Evolutionary conservation across 2,797 vertebrate genomes (phyloP).

Genomic region (Clarias platycephalus): DNA sequence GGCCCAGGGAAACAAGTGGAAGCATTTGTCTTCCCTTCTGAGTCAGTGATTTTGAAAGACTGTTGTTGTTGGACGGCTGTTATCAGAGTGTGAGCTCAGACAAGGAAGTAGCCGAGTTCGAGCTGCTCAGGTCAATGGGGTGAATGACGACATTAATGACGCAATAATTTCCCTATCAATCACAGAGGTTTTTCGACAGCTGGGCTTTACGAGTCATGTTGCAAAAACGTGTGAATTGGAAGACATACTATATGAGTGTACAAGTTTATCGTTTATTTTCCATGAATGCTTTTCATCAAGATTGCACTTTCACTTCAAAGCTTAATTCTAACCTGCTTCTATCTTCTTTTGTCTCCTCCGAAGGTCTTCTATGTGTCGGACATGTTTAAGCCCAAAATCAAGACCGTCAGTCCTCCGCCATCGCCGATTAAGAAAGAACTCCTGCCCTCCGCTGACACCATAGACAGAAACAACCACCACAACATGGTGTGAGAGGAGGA

Average conservation of each 20-base stretch:
- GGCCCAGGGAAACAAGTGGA: constrained; percentile 13
- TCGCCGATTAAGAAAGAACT: constrained; percentile 92
- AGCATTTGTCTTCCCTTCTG: constrained; percentile 36
- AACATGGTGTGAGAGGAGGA: constrained; percentile 89
- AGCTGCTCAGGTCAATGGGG: constrained; percentile 15
- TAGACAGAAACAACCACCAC: constrained; percentile 96
- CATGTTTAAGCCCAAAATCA: constrained; percentile 89
- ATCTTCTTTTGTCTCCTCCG: constrained; percentile 21
- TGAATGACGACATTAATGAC: background rate
- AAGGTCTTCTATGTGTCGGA: constrained; percentile 96
- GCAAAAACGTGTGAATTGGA: background rate
- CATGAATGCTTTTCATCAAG: background rate
- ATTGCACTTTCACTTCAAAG: too few species aligned
- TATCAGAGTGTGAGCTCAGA: constrained; percentile 48
- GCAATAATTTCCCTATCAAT: background rate
- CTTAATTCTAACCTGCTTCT: background rate
- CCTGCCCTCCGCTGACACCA: constrained; percentile 91
- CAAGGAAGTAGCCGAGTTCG: background rate
- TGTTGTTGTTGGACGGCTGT: constrained; percentile 8
- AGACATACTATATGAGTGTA: too few species aligned
- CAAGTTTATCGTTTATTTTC: background rate
- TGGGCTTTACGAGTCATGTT: background rate
- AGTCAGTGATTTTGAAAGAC: constrained; percentile 44
- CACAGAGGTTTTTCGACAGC: background rate
- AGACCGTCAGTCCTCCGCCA: constrained; percentile 80